phyloP scores from a whole-genome alignment of 2,888 invertebrate species.

The Acleris holmiana region DNA sequence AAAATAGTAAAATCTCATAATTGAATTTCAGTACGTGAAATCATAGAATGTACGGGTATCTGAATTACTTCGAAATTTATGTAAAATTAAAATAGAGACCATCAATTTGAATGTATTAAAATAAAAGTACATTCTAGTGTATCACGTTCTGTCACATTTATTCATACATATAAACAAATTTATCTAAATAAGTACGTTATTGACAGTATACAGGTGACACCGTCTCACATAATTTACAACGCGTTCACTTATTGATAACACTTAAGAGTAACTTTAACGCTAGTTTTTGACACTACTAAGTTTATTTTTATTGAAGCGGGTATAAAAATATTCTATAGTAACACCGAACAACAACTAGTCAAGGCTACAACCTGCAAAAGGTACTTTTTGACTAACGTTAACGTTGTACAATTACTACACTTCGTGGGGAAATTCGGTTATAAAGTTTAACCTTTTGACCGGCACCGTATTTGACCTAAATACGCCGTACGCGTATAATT shows the following conservation, averaged over 20 bases:
- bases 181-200: conserved; percentile 35
- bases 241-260: conserved; percentile 35
- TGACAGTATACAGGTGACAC: conserved; percentile 25
- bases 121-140: no score
- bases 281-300: conserved; percentile 44
- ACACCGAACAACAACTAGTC: conserved; percentile 50
- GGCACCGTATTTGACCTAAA: not conserved
- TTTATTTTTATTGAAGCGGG: conserved; percentile 54
- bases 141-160: not conserved
- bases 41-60: no score
- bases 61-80: no score
- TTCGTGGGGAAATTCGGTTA: conserved; percentile 8
- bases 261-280: conserved; percentile 34
- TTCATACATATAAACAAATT: conserved; percentile 18
- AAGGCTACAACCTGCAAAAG: conserved; percentile 53
- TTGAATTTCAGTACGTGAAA: conserved; percentile 1
- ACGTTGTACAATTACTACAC: conserved; percentile 7
- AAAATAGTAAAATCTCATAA: conserved; percentile 15
- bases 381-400: conserved; percentile 39
- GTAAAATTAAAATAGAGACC: no score
- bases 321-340: conserved; percentile 69
- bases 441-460: not conserved
- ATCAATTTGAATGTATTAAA: no score
- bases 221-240: conserved; percentile 32
- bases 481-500: no score